A percentile compares a stretch with the other conserved stretches of the same genome.
phyloP scores from a whole-genome alignment of 2,113 vertebrate species.

The Poeciliopsis retropinna region DNA sequence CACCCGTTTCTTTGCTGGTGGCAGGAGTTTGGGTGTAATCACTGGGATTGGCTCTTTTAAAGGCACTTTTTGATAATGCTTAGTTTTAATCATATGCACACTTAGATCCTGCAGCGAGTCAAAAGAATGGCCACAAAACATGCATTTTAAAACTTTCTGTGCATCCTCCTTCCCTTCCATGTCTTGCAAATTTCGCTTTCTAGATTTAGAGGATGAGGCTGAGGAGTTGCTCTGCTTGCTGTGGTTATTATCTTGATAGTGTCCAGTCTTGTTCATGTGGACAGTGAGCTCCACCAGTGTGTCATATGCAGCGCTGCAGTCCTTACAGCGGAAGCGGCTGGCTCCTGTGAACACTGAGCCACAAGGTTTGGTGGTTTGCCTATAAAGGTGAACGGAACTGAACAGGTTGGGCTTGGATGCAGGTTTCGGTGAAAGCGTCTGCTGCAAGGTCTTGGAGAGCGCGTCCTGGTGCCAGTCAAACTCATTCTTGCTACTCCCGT shows the following conservation, averaged over 20 bases:
- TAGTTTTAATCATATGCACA: slow-evolving; percentile 99
- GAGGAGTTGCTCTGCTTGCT: slow-evolving; percentile 89
- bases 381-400: slow-evolving; percentile 95
- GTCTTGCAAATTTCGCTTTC: slow-evolving; percentile 94
- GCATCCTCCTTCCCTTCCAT: slow-evolving; percentile 96
- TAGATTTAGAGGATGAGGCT: slow-evolving; percentile 89
- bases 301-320: slow-evolving; percentile 96
- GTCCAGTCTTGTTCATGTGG: slow-evolving; percentile 97
- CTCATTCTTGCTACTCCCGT: slow-evolving; percentile 87
- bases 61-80: slow-evolving; percentile 99
- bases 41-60: slow-evolving; percentile 98
- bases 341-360: slow-evolving; percentile 94
- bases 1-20: slow-evolving; percentile 92
- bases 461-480: slow-evolving; percentile 99
- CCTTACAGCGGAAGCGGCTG: slow-evolving; percentile 94
- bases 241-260: slow-evolving; percentile 98
- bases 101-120: slow-evolving; percentile 98
- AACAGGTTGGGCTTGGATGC: slow-evolving; percentile 94
- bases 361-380: slow-evolving; percentile 91
- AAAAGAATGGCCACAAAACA: slow-evolving; percentile 98
- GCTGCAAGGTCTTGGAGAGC: slow-evolving; percentile 93
- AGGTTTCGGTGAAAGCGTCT: slow-evolving; percentile 87
- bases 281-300: slow-evolving; percentile 95
- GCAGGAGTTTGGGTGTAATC: slow-evolving; percentile 91
- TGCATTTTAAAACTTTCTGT: slow-evolving; percentile 97